phyloP scores from a whole-genome alignment of 2,113 vertebrate species.

The Pseudorasbora parva region DNA sequence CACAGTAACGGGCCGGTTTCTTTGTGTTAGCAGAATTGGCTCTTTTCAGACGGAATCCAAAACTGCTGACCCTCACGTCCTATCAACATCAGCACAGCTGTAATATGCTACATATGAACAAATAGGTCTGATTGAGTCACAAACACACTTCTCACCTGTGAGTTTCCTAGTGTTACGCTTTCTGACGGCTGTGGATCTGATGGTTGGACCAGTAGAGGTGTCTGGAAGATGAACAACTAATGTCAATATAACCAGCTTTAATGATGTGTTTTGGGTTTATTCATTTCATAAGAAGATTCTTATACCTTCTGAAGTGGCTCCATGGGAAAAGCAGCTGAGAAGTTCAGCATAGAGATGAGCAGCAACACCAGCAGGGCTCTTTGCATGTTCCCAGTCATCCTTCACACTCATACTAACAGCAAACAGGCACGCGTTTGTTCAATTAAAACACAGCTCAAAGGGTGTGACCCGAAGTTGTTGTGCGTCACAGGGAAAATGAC shows the following conservation, averaged over 20 bases:
- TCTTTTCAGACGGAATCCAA: conserved; percentile 50
- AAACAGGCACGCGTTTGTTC: not conserved
- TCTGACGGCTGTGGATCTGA: conserved; percentile 3
- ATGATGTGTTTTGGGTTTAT: not conserved
- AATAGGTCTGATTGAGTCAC: not conserved
- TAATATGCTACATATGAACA: not conserved
- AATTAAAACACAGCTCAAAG: conserved; percentile 34
- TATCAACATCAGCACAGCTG: conserved; percentile 21
- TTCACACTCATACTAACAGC: not conserved
- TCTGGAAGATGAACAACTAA: conserved; percentile 12
- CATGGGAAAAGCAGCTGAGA: conserved; percentile 30
- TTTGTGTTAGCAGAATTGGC: conserved; percentile 41
- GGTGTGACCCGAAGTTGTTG: conserved; percentile 4
- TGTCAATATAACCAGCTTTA: not conserved
- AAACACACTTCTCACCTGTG: not conserved
- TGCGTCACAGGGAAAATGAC: conserved; percentile 20
- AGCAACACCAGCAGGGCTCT: conserved; percentile 30
- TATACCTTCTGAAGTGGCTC: conserved; percentile 24
- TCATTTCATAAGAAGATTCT: not conserved
- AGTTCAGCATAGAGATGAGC: conserved; percentile 33
- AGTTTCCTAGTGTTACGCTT: not conserved
- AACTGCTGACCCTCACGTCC: conserved; percentile 20
- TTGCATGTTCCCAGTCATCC: conserved; percentile 43
- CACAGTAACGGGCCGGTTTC: conserved; percentile 51
- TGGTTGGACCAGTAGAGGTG: not conserved